phyloP scores from a whole-genome alignment of 2,113 vertebrate species.

The Motacilla tschutschensis region DNA sequence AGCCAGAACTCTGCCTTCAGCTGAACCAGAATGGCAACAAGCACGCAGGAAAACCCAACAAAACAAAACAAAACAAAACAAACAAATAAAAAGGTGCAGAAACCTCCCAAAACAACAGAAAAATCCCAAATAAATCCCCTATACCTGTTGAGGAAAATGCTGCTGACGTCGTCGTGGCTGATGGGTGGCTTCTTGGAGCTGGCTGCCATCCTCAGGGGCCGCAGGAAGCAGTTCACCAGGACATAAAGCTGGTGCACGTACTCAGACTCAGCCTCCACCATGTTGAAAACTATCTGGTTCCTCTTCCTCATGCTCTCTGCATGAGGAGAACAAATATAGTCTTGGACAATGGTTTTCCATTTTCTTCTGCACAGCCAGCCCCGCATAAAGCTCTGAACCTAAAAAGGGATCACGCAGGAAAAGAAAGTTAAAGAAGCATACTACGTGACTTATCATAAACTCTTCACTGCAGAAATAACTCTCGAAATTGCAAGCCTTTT shows the following conservation, averaged over 20 bases:
- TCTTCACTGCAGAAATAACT: not conserved
- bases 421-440: not conserved
- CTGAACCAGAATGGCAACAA: not conserved
- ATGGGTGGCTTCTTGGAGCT: constrained; percentile 97
- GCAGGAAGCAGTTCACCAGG: constrained; percentile 93
- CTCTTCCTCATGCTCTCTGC: constrained; percentile 98
- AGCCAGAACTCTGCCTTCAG: not conserved
- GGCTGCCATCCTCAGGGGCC: constrained; percentile 94
- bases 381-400: constrained; percentile 98
- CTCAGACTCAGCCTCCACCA: constrained; percentile 97
- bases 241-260: constrained; percentile 94
- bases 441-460: not conserved
- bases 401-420: not conserved
- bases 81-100: not conserved
- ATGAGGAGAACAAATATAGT: constrained; percentile 98
- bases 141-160: constrained; percentile 97
- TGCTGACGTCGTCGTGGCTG: constrained; percentile 94
- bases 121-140: not conserved
- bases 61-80: too few species aligned
- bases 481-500: not conserved
- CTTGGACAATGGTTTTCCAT: constrained; percentile 98
- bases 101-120: not conserved
- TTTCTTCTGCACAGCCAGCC: constrained; percentile 97
- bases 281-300: constrained; percentile 98
- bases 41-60: not conserved